phyloP scores from a whole-genome alignment of 2,797 vertebrate species.

The Malurus splendens region DNA sequence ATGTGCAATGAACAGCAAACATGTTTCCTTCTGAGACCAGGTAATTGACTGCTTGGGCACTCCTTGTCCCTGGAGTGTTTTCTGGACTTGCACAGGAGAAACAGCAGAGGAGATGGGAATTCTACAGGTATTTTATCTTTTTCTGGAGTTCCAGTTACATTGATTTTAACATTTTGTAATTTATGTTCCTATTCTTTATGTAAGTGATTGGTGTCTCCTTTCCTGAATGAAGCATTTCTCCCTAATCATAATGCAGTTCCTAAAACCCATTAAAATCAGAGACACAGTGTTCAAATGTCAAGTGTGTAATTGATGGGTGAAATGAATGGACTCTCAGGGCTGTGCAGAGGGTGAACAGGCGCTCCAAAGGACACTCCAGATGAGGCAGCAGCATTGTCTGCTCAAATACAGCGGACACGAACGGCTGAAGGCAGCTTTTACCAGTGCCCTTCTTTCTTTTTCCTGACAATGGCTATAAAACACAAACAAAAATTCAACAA shows the following conservation, averaged over 20 bases:
- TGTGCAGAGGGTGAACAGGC: neutral
- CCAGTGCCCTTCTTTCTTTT: neutral
- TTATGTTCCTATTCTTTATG: constrained; percentile 27
- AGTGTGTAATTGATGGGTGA: constrained; percentile 47
- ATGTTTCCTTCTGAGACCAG: neutral
- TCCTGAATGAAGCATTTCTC: constrained; percentile 21
- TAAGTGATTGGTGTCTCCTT: constrained; percentile 12
- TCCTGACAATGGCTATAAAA: neutral
- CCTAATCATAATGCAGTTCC: constrained; percentile 36
- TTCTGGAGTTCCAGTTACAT: neutral
- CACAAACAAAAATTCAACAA: neutral
- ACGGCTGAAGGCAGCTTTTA: neutral
- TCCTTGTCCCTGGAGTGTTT: neutral
- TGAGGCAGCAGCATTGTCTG: neutral
- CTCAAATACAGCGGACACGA: neutral
- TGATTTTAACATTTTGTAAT: constrained; percentile 3
- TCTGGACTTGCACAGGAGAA: neutral
- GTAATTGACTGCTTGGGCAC: neutral
- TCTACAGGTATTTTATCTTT: neutral
- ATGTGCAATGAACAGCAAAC: neutral
- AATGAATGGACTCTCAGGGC: constrained; percentile 48
- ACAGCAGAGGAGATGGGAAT: neutral
- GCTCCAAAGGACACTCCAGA: constrained; percentile 6
- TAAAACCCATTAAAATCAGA: constrained; percentile 59
- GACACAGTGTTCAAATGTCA: constrained; percentile 47